Evolutionary conservation across 1,140 invertebrate genomes (phyloP).

Genomic region (Gryllus bimaculatus): DNA sequence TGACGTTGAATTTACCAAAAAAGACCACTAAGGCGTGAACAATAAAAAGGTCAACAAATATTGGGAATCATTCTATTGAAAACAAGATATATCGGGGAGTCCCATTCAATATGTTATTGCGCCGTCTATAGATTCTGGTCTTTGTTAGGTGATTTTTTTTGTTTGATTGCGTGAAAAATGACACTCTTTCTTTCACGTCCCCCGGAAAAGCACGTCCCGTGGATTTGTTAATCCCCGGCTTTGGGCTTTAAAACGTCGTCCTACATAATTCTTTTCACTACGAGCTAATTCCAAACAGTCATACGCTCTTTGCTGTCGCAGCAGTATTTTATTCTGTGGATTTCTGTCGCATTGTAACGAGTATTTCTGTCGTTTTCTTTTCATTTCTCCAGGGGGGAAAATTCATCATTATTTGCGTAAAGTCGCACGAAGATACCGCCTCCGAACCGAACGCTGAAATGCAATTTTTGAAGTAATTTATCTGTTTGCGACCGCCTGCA

Average conservation of each 20-base stretch:
- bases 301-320: neutral
- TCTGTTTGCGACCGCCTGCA: too few relatives aligned
- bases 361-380: neutral
- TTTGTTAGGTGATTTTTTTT: neutral
- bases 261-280: neutral
- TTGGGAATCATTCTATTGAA: neutral
- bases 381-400: neutral
- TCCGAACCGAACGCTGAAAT: too few relatives aligned
- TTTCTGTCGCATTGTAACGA: neutral
- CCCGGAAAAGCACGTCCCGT: too few relatives aligned
- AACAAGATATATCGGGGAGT: neutral
- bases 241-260: too few relatives aligned
- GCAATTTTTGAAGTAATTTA: too few relatives aligned
- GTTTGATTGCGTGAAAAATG: neutral
- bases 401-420: too few relatives aligned
- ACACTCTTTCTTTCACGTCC: neutral
- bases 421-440: too few relatives aligned
- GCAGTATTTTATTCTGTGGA: neutral
- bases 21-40: neutral
- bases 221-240: too few relatives aligned
- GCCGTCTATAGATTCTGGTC: neutral
- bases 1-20: neutral
- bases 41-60: slow-evolving; percentile 1
- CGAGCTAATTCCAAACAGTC: neutral
- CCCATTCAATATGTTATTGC: slow-evolving; percentile 1